Conservation (phyloP, 2,888 invertebrate genomes). For the Ramazzottius varieornatus region DNA sequence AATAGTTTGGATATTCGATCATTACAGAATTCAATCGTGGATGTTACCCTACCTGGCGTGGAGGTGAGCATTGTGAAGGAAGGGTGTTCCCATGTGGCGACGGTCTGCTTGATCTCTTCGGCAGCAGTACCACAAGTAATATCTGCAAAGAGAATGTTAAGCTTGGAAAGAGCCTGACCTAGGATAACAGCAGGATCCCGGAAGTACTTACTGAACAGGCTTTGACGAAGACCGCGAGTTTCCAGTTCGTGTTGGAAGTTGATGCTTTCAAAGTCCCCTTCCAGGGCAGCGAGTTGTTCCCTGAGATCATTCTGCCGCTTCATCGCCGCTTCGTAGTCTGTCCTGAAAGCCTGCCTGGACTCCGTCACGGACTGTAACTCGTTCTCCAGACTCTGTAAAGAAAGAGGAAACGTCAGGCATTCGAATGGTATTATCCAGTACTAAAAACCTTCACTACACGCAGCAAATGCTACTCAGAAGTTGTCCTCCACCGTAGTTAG, state of each 20-base stretch:
- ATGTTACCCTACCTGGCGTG: slow-evolving; percentile 27
- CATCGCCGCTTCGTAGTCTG: slow-evolving; percentile 9
- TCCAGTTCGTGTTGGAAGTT: not conserved
- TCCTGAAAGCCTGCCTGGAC: slow-evolving; percentile 7
- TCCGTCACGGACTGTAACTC: not conserved
- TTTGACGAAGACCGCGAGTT: not conserved
- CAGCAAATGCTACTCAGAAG: too few species aligned
- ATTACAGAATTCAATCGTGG: not conserved
- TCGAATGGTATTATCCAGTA: too few species aligned
- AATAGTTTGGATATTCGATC: too few species aligned
- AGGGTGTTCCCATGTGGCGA: slow-evolving; percentile 38
- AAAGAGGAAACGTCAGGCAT: too few species aligned
- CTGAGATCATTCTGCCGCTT: slow-evolving; percentile 3
- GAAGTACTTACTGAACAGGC: not conserved
- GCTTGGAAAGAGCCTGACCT: not conserved
- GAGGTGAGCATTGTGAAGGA: slow-evolving; percentile 37
- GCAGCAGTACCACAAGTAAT: slow-evolving; percentile 24
- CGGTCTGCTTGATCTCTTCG: slow-evolving; percentile 28
- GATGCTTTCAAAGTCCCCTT: not conserved
- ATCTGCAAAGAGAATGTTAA: slow-evolving; percentile 15
- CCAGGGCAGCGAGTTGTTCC: not conserved
- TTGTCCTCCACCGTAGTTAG: too few species aligned
- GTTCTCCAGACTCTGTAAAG: slow-evolving; percentile 7
- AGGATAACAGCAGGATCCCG: not conserved
- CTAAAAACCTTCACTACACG: too few species aligned